Conservation (phyloP, 2,797 vertebrate species). For the Coilia nasus region DNA sequence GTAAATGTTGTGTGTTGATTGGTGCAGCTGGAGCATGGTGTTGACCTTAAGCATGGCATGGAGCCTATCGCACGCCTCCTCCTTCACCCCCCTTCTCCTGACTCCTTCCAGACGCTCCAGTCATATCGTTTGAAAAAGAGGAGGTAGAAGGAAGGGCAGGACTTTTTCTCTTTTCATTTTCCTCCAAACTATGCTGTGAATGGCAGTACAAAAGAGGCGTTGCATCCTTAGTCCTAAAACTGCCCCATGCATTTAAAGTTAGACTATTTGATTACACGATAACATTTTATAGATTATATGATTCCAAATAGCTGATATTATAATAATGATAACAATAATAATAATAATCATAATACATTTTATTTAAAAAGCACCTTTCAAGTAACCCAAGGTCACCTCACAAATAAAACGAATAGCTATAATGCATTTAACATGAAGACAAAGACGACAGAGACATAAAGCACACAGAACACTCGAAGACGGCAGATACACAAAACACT, state of each 20-base stretch:
- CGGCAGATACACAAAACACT: no score
- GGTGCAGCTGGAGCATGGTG: constrained; percentile 74
- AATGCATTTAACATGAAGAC: no score
- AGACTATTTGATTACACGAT: background rate
- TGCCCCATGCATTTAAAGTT: background rate
- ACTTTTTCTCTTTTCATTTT: constrained; percentile 26
- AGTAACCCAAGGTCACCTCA: no score
- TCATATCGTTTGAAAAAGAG: constrained; percentile 33
- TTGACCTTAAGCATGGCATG: constrained; percentile 66
- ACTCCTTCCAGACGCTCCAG: constrained; percentile 58
- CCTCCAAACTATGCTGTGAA: background rate
- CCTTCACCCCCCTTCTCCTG: constrained; percentile 46
- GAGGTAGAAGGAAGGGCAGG: constrained; percentile 1
- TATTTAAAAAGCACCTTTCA: no score
- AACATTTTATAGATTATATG: background rate
- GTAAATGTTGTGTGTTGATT: constrained; percentile 83
- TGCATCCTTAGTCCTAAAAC: no score
- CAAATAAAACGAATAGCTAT: no score
- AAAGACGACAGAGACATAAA: no score
- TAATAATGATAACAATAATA: no score
- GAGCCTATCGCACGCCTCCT: constrained; percentile 56
- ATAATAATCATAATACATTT: no score
- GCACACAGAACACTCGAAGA: no score
- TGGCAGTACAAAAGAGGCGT: background rate
- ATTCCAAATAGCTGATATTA: no score